Base-by-base conservation (phyloP, 2,888 invertebrate genomes). In the Acleris literana region DNA sequence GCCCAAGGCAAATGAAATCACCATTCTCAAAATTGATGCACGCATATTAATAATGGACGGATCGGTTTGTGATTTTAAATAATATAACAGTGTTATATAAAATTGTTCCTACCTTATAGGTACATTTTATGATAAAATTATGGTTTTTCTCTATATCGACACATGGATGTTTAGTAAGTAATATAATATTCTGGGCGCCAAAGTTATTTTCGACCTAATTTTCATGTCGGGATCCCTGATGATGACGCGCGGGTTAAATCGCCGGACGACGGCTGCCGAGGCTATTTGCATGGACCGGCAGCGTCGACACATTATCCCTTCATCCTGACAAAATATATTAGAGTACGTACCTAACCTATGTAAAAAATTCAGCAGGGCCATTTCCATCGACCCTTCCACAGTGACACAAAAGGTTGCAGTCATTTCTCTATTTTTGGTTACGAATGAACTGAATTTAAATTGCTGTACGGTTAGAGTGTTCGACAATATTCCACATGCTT, bases 291-390 rank as follows among this genome's bases (percentile, higher is more conserved):
- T 81, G 75, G 70, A 71, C 76, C 74, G 75, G 70, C 79, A 79
- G 74, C 76, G 74, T 79, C 79, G 74, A 77, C 82, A 76, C 84
- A 85, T 85, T 85, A 86, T 83, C 85, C 86, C 82, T 76, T 54
- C 76, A 76, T 77, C 84, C 80, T 81, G 78, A 75, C 68, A 71
- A 77, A 80, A 83, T 75, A 81, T 82, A 82, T 76, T 76, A 74
- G 77, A 76, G 77, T 76, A 62, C 61, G 33, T 33, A 33, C 33
- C 33, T 33, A 9, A 33, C 33, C 9, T 33, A 9, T 33, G 33
- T 33, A 66, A 66, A 66, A 66, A 62, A 57, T 81, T 79, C 76
- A 73, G 74, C 71, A 72, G 69, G 72, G 77, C 76, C 79, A 77
- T 80, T 80, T 82, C 77, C 77, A 81, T 74, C 76, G 73, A 72